Evolutionary conservation across 2,888 invertebrate genomes (phyloP).

Genomic region (Leptinotarsa peninsularis): DNA sequence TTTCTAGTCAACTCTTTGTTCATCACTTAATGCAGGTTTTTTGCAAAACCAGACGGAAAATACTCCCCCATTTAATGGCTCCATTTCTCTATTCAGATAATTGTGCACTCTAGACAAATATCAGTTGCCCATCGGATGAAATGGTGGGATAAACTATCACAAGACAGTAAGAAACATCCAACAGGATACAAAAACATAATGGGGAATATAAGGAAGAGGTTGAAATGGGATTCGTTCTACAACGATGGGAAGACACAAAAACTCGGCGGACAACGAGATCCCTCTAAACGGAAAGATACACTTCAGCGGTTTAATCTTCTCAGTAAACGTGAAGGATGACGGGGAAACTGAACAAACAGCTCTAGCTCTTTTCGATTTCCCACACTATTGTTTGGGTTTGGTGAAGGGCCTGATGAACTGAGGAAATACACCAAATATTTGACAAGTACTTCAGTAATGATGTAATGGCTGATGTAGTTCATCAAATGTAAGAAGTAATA

Average conservation of each 20-base stretch:
- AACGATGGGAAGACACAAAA: background rate
- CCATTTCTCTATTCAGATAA: too few species aligned
- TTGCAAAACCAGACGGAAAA: too few species aligned
- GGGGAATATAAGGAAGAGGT: background rate
- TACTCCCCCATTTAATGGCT: too few species aligned
- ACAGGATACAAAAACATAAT: background rate
- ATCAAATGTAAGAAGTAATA: too few species aligned
- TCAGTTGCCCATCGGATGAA: too few species aligned
- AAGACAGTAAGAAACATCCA: background rate
- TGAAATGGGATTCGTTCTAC: background rate
- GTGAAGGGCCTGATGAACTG: background rate
- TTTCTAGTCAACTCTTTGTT: too few species aligned
- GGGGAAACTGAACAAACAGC: slow-evolving; percentile 2
- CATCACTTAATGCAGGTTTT: too few species aligned
- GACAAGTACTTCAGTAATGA: background rate
- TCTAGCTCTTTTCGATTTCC: background rate
- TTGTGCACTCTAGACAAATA: too few species aligned
- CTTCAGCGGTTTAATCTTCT: slow-evolving; percentile 6
- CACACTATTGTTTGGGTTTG: background rate
- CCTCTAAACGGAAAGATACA: slow-evolving; percentile 3
- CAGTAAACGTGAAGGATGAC: background rate
- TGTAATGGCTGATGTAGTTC: too few species aligned
- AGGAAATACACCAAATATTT: background rate
- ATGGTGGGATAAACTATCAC: too few species aligned
- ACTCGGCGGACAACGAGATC: slow-evolving; percentile 1